Percentiles rank a stretch among this genome's conserved stretches.
These are phyloP conservation scores for Spatulosminthurus flaviceps DNA, from an alignment of 2,888 invertebrate species.

Conservation along the genomic window DNA sequence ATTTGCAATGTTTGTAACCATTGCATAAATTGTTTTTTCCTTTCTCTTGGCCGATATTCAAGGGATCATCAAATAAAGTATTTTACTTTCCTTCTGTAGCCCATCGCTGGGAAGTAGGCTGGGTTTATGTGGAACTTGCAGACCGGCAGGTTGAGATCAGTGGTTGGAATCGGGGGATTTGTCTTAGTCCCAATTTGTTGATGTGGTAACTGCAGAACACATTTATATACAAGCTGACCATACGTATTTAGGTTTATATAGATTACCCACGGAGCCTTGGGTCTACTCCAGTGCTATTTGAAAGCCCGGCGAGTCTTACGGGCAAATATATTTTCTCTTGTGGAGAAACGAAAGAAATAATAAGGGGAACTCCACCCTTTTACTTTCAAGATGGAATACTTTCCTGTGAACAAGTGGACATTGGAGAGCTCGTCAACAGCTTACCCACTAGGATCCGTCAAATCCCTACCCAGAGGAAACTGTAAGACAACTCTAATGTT, in stretches of 20 bases:
- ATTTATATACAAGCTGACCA: not conserved
- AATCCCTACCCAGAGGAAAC: slow-evolving; percentile 41
- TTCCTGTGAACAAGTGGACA: slow-evolving; percentile 55
- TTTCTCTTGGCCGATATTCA: not conserved
- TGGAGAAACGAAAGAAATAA: slow-evolving; percentile 26
- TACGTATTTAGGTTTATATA: not conserved
- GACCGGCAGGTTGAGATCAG: not conserved
- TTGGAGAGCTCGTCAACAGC: slow-evolving; percentile 51
- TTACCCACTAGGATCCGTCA: slow-evolving; percentile 31
- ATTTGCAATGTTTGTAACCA: not conserved
- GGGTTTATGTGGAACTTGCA: not conserved
- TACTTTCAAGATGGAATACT: slow-evolving; percentile 51
- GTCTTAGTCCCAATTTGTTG: slow-evolving; percentile 18
- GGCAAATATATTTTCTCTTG: slow-evolving; percentile 29
- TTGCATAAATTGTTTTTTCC: not conserved
- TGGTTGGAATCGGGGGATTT: slow-evolving; percentile 5
- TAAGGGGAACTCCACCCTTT: slow-evolving; percentile 48
- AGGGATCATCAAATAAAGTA: not conserved
- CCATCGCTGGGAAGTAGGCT: not conserved
- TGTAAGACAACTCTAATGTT: slow-evolving; percentile 41
- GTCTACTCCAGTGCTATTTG: not conserved
- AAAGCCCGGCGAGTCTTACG: not conserved
- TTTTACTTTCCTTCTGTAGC: not conserved
- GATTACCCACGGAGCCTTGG: not conserved
- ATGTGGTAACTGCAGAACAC: not conserved